Conservation (phyloP, 2,797 vertebrate genomes). For the Microchirus variegatus region DNA sequence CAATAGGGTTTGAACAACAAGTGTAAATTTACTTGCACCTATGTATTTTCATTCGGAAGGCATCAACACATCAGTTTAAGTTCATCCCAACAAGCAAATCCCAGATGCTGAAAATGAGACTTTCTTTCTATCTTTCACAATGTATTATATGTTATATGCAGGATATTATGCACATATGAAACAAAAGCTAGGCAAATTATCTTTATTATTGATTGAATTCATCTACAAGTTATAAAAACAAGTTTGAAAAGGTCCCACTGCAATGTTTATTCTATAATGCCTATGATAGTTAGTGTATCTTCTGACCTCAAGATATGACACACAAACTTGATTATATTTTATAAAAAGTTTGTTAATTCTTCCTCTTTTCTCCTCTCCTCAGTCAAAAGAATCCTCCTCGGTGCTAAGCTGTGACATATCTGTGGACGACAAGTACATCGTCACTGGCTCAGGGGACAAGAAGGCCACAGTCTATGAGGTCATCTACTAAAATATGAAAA, state of each 20-base stretch:
- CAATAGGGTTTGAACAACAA: not conserved
- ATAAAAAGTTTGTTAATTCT: not conserved
- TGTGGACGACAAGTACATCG: conserved; percentile 87
- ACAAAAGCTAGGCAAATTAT: too few species aligned
- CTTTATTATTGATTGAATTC: too few species aligned
- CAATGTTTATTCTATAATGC: too few species aligned
- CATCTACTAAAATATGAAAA: conserved; percentile 78
- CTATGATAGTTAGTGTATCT: too few species aligned
- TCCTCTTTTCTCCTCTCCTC: conserved; percentile 11
- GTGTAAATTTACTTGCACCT: not conserved
- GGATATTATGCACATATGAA: too few species aligned
- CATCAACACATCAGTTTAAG: not conserved
- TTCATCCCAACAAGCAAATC: too few species aligned
- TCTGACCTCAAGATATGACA: not conserved
- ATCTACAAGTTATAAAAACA: too few species aligned
- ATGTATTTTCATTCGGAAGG: not conserved
- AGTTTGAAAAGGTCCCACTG: too few species aligned
- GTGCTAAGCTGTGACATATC: conserved; percentile 89
- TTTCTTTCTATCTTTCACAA: too few species aligned
- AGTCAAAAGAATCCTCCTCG: conserved; percentile 88
- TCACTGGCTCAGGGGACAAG: conserved; percentile 88
- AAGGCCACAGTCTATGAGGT: conserved; percentile 88
- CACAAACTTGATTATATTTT: not conserved
- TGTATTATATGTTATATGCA: too few species aligned
- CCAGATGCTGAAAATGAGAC: too few species aligned